These are phyloP conservation scores for Calephelis nemesis DNA, from an alignment of 1,140 invertebrate species.

Conservation along the genomic window DNA sequence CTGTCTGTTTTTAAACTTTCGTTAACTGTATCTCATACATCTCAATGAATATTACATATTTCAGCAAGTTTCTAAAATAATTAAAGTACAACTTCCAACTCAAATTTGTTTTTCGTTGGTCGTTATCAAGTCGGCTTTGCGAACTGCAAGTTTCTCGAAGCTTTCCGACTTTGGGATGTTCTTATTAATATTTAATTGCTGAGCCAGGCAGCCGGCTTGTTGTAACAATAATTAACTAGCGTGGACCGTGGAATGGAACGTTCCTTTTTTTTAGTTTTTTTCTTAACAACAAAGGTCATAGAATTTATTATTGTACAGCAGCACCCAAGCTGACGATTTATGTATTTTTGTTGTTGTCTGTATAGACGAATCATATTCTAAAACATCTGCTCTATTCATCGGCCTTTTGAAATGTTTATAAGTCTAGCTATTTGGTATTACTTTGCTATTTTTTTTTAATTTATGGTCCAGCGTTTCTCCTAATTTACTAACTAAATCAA, in stretches of 20 bases:
- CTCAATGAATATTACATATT: neutral
- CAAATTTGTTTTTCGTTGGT: slow-evolving; percentile 7
- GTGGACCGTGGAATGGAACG: neutral
- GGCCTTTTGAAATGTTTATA: too few species aligned
- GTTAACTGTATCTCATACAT: too few species aligned
- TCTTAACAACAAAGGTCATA: neutral
- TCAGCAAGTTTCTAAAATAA: slow-evolving; percentile 1
- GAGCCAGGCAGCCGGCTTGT: slow-evolving; percentile 3
- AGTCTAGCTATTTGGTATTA: too few species aligned
- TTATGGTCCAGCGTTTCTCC: too few species aligned
- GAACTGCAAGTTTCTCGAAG: slow-evolving; percentile 12
- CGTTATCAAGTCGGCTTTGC: slow-evolving; percentile 4
- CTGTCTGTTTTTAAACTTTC: too few species aligned
- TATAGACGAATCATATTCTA: too few species aligned
- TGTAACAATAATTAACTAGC: slow-evolving; percentile 14
- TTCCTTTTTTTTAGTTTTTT: neutral
- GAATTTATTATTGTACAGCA: slow-evolving; percentile 2
- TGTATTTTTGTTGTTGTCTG: too few species aligned
- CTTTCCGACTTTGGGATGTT: slow-evolving; percentile 7
- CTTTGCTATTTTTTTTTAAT: too few species aligned
- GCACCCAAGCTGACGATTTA: neutral
- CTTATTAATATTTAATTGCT: slow-evolving; percentile 15
- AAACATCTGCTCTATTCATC: too few species aligned
- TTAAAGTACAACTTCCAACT: slow-evolving; percentile 1
- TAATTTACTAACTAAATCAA: too few species aligned